Base-by-base conservation (phyloP, 2,888 invertebrate genomes). In the Dryadula phaetusa region DNA sequence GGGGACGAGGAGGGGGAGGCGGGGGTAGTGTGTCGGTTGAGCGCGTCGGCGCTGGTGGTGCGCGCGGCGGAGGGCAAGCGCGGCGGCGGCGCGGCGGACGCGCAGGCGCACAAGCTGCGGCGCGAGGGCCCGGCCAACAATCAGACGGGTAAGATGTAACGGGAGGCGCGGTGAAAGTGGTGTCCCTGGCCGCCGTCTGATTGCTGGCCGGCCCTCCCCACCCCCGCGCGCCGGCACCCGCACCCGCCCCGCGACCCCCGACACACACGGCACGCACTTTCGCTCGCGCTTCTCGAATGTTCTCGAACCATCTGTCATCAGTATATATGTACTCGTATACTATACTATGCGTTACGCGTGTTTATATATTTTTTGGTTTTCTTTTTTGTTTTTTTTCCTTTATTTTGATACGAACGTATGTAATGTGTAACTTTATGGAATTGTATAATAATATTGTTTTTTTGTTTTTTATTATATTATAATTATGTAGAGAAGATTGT, bases 81-180 rank as follows among this genome's bases (percentile, higher is more conserved):
- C 62, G 66, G 66, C 74, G 90, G 79, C 80, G 85, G 89, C 84
- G 49, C 25, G n/a, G 85, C 89, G 49, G 94, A 94, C 79, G 94
- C 94, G 77, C 67, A 70, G 70, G 94, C 95, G 69, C 85, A 93
- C 80, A 94, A 94, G 77, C 83, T 90, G 86, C 84, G 77, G 85
- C 71, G 74, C 75, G 91, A 79, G 85, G 85, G 86, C 82, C 86
- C 89, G 84, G 85, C 90, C 92, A 88, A 86, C 92, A 88, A 90
- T 91, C 93, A 91, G 91, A 93, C 93, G 93, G 94, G 94, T 94
- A 94, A 93, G 93, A 75, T 72, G 78, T 77, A 79, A 81, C 81
- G 81, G 85, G 79, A 65, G 82, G 80, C 80, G 86, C 84, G 89
- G 89, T 83, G 87, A 90, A 89, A 89, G 90, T 90, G 88, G 78